phyloP scores from a whole-genome alignment of 1,140 invertebrate genomes.

The Drosophila auraria region DNA sequence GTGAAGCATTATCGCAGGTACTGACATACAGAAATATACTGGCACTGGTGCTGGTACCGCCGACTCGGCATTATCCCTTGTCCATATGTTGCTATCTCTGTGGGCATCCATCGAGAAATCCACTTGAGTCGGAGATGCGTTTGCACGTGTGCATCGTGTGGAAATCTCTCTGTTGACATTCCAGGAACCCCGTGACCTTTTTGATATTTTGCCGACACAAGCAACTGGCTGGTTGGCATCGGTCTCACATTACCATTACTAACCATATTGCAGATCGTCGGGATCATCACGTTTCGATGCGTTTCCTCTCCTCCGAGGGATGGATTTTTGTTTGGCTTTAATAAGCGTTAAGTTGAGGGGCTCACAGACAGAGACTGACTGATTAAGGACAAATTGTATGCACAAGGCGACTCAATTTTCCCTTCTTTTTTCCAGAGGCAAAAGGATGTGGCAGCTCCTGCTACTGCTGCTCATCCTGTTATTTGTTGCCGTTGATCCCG shows the following conservation, averaged over 20 bases:
- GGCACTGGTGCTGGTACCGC: background rate
- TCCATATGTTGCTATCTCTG: slow-evolving; percentile 24
- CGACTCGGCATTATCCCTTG: background rate
- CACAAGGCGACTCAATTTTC: slow-evolving; percentile 67
- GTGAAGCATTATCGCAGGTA: slow-evolving; percentile 58
- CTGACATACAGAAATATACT: slow-evolving; percentile 35
- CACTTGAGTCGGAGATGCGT: slow-evolving; percentile 58
- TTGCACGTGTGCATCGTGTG: slow-evolving; percentile 81
- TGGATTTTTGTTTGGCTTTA: slow-evolving; percentile 58
- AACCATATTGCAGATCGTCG: slow-evolving; percentile 21
- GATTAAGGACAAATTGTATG: slow-evolving; percentile 65
- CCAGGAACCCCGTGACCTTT: slow-evolving; percentile 66
- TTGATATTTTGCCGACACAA: slow-evolving; percentile 60
- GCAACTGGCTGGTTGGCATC: slow-evolving; percentile 22
- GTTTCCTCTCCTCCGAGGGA: slow-evolving; percentile 8
- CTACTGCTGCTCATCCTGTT: slow-evolving; percentile 6
- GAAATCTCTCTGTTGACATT: slow-evolving; percentile 83
- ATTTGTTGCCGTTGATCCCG: slow-evolving; percentile 22
- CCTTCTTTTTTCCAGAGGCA: background rate
- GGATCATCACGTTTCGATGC: slow-evolving; percentile 27
- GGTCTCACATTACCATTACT: slow-evolving; percentile 71
- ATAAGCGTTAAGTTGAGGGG: slow-evolving; percentile 78
- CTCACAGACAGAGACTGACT: slow-evolving; percentile 45
- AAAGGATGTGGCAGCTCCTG: slow-evolving; percentile 15
- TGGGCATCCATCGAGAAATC: slow-evolving; percentile 25